Conservation (phyloP, 1,140 invertebrate species). For the Sycobia sp. region DNA sequence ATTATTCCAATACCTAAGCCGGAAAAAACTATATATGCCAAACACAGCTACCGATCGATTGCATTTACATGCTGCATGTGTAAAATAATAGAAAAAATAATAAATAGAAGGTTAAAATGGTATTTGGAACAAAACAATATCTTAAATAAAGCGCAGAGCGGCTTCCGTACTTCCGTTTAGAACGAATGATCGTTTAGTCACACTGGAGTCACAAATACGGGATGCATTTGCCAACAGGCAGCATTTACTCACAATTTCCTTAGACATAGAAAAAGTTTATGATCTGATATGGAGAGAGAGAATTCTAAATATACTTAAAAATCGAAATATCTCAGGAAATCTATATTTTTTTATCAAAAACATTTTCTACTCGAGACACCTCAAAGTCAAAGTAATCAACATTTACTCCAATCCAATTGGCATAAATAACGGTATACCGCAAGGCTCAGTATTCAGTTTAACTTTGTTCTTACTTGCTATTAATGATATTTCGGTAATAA, state of each 20-base stretch:
- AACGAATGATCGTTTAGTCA: constrained; percentile 34
- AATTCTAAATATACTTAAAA: constrained; percentile 20
- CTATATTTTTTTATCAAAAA: constrained; percentile 30
- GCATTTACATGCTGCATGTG: no score
- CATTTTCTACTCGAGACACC: constrained; percentile 24
- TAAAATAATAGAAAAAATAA: constrained; percentile 46
- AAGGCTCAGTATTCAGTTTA: not conserved
- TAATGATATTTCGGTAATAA: not conserved
- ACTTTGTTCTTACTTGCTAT: not conserved
- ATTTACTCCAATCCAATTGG: not conserved
- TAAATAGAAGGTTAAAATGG: constrained; percentile 29
- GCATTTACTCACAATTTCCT: constrained; percentile 30
- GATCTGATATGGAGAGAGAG: constrained; percentile 32
- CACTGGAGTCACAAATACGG: constrained; percentile 32
- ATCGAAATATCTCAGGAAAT: constrained; percentile 29
- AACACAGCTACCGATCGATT: constrained; percentile 8
- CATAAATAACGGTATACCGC: constrained; percentile 1
- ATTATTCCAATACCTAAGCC: constrained; percentile 47
- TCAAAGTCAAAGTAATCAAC: not conserved
- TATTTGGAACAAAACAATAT: constrained; percentile 33
- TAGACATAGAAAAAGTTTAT: constrained; percentile 43
- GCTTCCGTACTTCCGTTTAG: constrained; percentile 32
- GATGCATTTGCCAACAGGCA: constrained; percentile 36
- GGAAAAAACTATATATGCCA: constrained; percentile 35
- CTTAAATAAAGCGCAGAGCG: constrained; percentile 30